phyloP scores from a whole-genome alignment of 2,113 vertebrate genomes.

The Halichoeres trimaculatus region DNA sequence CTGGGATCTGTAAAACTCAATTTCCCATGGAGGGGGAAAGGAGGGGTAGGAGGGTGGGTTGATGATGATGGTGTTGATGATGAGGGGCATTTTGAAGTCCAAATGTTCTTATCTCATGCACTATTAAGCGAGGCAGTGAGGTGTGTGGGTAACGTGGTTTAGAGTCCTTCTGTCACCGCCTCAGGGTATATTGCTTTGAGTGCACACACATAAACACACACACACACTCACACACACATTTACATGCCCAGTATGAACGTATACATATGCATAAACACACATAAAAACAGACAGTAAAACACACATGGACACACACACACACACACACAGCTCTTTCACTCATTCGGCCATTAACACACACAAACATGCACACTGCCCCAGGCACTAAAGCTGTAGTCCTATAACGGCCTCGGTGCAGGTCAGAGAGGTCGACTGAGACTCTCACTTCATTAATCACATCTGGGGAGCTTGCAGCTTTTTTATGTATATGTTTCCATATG shows the following conservation, averaged over 20 bases:
- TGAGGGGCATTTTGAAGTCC: slow-evolving; percentile 68
- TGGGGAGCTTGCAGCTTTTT: slow-evolving; percentile 54
- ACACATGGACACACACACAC: slow-evolving; percentile 21
- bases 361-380: slow-evolving; percentile 57
- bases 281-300: slow-evolving; percentile 29
- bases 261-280: slow-evolving; percentile 57
- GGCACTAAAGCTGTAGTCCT: slow-evolving; percentile 48
- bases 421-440: slow-evolving; percentile 63
- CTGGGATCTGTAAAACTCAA: slow-evolving; percentile 71
- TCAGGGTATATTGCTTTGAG: slow-evolving; percentile 56
- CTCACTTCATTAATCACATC: slow-evolving; percentile 75
- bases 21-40: slow-evolving; percentile 68
- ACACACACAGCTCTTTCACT: slow-evolving; percentile 48
- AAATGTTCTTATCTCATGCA: slow-evolving; percentile 84
- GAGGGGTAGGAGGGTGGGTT: background rate
- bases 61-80: slow-evolving; percentile 12
- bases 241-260: slow-evolving; percentile 3
- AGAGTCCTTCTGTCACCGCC: slow-evolving; percentile 79
- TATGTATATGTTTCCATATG: slow-evolving; percentile 57
- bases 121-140: slow-evolving; percentile 80
- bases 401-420: slow-evolving; percentile 61
- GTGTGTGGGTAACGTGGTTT: slow-evolving; percentile 77
- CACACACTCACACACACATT: background rate
- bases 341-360: slow-evolving; percentile 60
- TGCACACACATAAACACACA: slow-evolving; percentile 28